A percentile compares a stretch with the other conserved stretches of the same genome.
Evolutionary conservation across 2,797 vertebrate genomes (phyloP).

Genomic region (Molothrus aeneus): DNA sequence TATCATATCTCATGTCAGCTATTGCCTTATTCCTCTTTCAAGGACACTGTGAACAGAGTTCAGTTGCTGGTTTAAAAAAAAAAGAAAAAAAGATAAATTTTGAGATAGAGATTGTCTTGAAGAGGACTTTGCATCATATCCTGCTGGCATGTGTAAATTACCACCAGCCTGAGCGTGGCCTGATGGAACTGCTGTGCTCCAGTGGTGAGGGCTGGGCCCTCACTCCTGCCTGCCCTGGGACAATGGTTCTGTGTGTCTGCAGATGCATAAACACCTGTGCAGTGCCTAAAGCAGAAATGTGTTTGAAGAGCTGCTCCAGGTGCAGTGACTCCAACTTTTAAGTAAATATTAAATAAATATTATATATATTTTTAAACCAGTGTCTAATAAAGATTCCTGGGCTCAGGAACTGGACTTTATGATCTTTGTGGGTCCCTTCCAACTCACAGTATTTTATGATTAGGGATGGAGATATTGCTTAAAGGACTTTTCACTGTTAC

Average conservation of each 20-base stretch:
- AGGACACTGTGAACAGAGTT: background rate
- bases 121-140: background rate
- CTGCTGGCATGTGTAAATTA: background rate
- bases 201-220: background rate
- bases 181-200: background rate
- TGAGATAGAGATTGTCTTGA: background rate
- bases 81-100: background rate
- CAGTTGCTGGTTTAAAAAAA: background rate
- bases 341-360: background rate
- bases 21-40: background rate
- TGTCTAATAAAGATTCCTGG: background rate
- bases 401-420: background rate
- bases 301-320: background rate
- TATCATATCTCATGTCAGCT: background rate
- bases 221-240: fast-evolving
- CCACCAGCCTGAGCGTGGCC: background rate
- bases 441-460: background rate
- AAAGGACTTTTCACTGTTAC: background rate
- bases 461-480: background rate
- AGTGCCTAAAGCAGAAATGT: fast-evolving
- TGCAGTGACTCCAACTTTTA: background rate
- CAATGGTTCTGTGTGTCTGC: background rate
- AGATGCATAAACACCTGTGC: background rate
- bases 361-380: background rate
- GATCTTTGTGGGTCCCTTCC: background rate